Percentiles rank a stretch among this genome's conserved stretches.
phyloP scores from a whole-genome alignment of 2,113 vertebrate genomes.

The Cyprinodon variegatus region DNA sequence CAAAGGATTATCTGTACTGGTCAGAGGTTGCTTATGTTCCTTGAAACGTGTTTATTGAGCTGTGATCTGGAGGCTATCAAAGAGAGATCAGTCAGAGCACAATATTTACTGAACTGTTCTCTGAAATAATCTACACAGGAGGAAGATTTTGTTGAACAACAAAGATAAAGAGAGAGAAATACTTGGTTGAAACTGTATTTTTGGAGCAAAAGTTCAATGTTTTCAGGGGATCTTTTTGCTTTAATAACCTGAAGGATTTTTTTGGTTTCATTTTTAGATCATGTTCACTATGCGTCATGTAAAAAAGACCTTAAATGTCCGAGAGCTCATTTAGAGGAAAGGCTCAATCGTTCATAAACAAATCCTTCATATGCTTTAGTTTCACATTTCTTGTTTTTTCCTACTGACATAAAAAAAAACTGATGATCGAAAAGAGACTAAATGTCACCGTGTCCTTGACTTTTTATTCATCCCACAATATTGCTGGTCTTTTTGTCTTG shows the following conservation, averaged over 20 bases:
- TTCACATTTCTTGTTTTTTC: constrained; percentile 3
- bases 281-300: constrained; percentile 8
- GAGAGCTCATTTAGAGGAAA: constrained; percentile 12
- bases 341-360: constrained; percentile 23
- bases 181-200: not conserved
- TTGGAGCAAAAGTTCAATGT: not conserved
- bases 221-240: not conserved
- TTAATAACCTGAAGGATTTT: not conserved
- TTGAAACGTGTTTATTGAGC: constrained; percentile 46
- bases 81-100: not conserved
- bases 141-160: constrained; percentile 1
- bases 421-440: not conserved
- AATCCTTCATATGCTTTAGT: constrained; percentile 14
- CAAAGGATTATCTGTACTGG: constrained; percentile 31
- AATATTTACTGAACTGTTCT: constrained; percentile 39
- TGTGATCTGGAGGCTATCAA: not conserved
- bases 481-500: constrained; percentile 44
- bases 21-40: constrained; percentile 42
- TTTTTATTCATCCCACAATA: constrained; percentile 55
- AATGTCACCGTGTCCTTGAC: constrained; percentile 41
- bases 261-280: not conserved
- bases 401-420: constrained; percentile 33
- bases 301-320: constrained; percentile 17
- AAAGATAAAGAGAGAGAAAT: not conserved
- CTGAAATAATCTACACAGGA: constrained; percentile 35